phyloP scores from a whole-genome alignment of 2,888 invertebrate species.

The Lepidonotus clava region DNA sequence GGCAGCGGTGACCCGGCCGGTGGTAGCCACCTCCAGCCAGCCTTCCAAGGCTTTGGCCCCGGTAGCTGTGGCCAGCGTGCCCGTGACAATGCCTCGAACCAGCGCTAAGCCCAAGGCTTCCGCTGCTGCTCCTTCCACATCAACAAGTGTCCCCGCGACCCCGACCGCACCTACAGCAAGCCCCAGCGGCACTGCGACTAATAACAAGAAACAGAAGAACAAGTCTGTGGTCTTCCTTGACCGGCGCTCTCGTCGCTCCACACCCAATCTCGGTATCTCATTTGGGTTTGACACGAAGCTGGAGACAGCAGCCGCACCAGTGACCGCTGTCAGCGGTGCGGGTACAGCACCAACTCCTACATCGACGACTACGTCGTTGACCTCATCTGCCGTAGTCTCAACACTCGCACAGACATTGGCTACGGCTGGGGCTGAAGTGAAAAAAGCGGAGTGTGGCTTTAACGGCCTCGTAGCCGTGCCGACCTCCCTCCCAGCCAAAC shows the following conservation, averaged over 20 bases:
- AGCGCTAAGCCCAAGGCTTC: not conserved
- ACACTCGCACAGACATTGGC: not conserved
- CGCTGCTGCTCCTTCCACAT: not conserved
- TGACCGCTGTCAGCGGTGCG: not conserved
- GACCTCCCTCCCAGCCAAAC: too few species aligned
- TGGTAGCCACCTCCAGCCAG: not conserved
- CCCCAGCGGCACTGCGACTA: not conserved
- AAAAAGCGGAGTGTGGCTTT: not conserved
- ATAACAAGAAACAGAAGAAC: slow-evolving; percentile 51
- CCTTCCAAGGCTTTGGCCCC: not conserved
- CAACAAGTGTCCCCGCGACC: not conserved
- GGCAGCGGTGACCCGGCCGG: not conserved
- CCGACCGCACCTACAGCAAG: too few species aligned
- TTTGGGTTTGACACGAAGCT: slow-evolving; percentile 71
- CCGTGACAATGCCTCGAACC: not conserved
- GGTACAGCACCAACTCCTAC: not conserved
- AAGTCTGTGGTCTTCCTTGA: slow-evolving; percentile 72
- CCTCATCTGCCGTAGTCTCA: not conserved
- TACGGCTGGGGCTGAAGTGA: not conserved
- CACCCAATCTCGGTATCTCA: slow-evolving; percentile 71
- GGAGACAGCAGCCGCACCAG: not conserved
- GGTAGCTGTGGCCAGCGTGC: not conserved
- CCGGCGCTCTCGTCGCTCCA: slow-evolving; percentile 68
- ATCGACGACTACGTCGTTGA: not conserved
- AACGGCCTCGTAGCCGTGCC: not conserved